Base-by-base conservation (phyloP, 2,113 vertebrate genomes). In the Puntigrus tetrazona region DNA sequence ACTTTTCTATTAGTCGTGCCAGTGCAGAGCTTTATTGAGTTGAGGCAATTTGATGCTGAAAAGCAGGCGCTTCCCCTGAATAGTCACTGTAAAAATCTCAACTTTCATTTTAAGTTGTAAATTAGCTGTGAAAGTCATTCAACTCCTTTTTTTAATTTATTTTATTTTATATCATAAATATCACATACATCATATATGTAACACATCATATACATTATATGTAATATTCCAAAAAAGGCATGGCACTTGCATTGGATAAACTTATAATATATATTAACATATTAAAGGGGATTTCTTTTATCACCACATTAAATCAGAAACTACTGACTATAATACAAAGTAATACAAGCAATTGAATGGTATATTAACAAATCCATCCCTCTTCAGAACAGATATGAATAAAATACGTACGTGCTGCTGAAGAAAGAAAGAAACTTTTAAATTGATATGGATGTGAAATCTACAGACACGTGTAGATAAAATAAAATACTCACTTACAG, bases 11-110 rank as follows among this genome's bases (percentile, higher is more conserved):
- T 70, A 69, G 59, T 45, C 0, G 3, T 5, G n/a, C 16, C 22
- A 65, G 36, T 36, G 69, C 78, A 57, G 69, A 69, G 52, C 20
- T 76, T 41, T 57, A 75, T 77, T 77, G 72, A 69, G 31, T 57
- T 52, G 34, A 52, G 3, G 45, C 74, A 70, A 78, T 52, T 65
- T 31, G 43, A 36, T 75, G 52, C 36, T 5, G n/a, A 14, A 43
- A 10, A 25, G 36, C 69, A 43, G 36, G 9, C 20, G 1, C 38
- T 72, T 72, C 38, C 36, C 2, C 65, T 69, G 31, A 69, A 11
- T 5, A 69, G 31, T 67, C 14, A 69, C 65, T 69, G 16, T 65
- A 36, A 36, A 65, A 31, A 22, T 52, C 5, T 52, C 50, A 7
- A 55, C 50, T 22, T 22, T 22, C 50, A 22, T 55, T 55, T 55